Base-by-base conservation (phyloP, 2,113 vertebrate genomes). In the Tretioscincus oriximinensis region DNA sequence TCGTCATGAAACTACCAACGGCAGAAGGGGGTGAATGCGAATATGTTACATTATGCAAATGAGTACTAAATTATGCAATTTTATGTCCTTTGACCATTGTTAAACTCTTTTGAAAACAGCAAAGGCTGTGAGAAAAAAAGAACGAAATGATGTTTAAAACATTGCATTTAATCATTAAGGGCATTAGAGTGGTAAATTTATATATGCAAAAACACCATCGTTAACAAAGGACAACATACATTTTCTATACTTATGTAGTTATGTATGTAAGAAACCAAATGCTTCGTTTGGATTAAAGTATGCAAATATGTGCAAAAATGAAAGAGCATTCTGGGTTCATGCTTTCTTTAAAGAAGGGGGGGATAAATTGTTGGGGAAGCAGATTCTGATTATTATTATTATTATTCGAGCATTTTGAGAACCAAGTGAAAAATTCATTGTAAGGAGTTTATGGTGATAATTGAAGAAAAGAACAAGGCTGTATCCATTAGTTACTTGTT, bases 51-150 rank as follows among this genome's bases (percentile, higher is more conserved):
- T 78, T 68, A 77, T 77, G 76, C 64, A 77, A 68, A 78, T 68
- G 21, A 31, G 49, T 51, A 58, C 65, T 58, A 78, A 77, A 77
- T 69, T 78, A 69, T 78, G 65, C 76, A 68, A 68, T 68, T 78
- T 68, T 68, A 78, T 78, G 76, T 68, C 47, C 35, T 31, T 58
- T 78, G 65, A 68, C 76, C 76, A 77, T 77, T 77, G 76, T 21
- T 54, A 67, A 54, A 64, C 64, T 77, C 28, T 35, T 28, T 28
- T 49, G 10, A 58, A 58, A 69, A 54, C 65, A 68, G 35, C 47
- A 49, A 68, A 18, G 49, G 49, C 35, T 78, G 35, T 68, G 76
- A 68, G 28, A 68, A 51, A 54, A 29, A n/a, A 21, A 68, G 20
- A 69, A 66, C 67, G 31, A 58, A 54, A 68, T 58, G 47, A 78